Percentiles rank a stretch among this genome's conserved stretches.
These are phyloP conservation scores for Microcebus tavaratra DNA, from an alignment of 2,113 vertebrate species.

Conservation along the genomic window DNA sequence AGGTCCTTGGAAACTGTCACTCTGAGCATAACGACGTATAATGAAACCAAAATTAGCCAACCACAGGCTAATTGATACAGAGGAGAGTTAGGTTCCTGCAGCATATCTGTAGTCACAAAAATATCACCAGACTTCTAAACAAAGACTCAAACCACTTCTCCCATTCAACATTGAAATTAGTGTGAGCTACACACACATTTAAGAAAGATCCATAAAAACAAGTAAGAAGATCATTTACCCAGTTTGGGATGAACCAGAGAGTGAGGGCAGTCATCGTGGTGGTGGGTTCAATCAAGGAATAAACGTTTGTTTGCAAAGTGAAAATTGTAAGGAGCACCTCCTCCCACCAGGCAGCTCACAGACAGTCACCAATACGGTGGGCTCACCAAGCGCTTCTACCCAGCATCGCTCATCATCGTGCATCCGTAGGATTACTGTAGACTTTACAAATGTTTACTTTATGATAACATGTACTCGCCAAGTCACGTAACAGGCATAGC, in stretches of 20 bases:
- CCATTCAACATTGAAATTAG: not conserved
- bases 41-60: not conserved
- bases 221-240: not conserved
- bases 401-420: not conserved
- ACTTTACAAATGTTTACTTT: not conserved
- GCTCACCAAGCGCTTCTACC: not conserved
- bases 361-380: not conserved
- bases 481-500: not conserved
- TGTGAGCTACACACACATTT: not conserved
- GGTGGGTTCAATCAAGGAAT: not conserved
- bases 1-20: not conserved
- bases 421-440: not conserved
- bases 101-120: not conserved
- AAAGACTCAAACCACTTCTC: not conserved
- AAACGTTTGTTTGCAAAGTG: not conserved
- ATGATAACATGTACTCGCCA: not conserved
- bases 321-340: not conserved
- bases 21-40: not conserved
- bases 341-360: not conserved
- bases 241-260: not conserved
- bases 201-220: not conserved
- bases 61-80: not conserved
- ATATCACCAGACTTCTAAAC: not conserved
- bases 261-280: not conserved
- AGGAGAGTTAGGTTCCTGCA: not conserved